Evolutionary conservation across 1,140 invertebrate species (phyloP).

Genomic region (Tetramorium alpestre): DNA sequence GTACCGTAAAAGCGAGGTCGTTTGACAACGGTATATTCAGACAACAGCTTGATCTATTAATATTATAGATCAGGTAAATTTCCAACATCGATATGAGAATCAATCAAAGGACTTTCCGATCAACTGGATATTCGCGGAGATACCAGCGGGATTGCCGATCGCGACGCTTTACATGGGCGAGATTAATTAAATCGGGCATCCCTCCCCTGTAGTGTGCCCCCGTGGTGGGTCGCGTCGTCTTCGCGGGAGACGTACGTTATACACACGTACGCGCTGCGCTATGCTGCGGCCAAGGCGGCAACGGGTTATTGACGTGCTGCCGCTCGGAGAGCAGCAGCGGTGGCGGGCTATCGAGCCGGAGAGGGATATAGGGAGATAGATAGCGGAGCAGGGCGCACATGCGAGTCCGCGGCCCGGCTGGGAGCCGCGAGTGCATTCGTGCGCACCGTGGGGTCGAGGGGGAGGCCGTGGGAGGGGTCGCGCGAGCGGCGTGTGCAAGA

Average conservation of each 20-base stretch:
- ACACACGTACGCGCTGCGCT: constrained; percentile 21
- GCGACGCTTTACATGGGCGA: neutral
- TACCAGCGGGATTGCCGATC: neutral
- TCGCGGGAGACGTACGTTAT: constrained; percentile 9
- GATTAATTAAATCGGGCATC: neutral
- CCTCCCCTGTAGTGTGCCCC: neutral
- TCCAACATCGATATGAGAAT: neutral
- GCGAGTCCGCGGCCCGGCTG: constrained; percentile 44
- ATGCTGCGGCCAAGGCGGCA: constrained; percentile 62
- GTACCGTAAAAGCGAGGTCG: neutral
- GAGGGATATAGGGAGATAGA: constrained; percentile 62
- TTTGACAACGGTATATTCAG: neutral
- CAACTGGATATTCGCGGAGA: neutral
- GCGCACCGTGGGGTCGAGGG: too few species aligned
- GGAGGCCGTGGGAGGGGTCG: constrained; percentile 26
- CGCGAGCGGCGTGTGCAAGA: constrained; percentile 55
- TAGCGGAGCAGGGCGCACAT: constrained; percentile 62
- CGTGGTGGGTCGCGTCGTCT: neutral
- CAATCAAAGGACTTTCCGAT: neutral
- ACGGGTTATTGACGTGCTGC: constrained; percentile 75
- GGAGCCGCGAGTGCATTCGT: constrained; percentile 15
- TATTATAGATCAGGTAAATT: neutral
- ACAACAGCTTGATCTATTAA: neutral
- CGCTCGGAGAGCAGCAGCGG: constrained; percentile 54
- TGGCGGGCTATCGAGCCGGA: constrained; percentile 60